A percentile compares a stretch with the other conserved stretches of the same genome.
Conservation (phyloP, 2,888 invertebrate genomes). For the Parnassius mnemosyne region DNA sequence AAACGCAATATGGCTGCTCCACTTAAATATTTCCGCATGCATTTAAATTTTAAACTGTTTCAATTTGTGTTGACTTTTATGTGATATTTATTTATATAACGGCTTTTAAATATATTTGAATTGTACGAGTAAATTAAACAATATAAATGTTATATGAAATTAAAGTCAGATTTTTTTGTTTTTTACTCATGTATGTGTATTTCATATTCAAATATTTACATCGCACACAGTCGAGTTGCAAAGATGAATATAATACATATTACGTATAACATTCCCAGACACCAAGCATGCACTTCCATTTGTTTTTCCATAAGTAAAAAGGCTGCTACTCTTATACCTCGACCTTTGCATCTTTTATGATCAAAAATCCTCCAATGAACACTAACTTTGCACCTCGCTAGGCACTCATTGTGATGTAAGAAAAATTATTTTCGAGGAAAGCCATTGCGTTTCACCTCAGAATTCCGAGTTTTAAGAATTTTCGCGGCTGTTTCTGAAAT, state of each 20-base stretch:
- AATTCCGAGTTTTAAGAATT: constrained; percentile 41
- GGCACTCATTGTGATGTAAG: constrained; percentile 51
- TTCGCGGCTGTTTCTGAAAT: constrained; percentile 1
- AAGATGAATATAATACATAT: constrained; percentile 1
- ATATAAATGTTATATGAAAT: too few species aligned
- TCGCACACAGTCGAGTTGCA: too few species aligned
- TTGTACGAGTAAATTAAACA: too few species aligned
- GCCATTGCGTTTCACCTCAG: constrained; percentile 49
- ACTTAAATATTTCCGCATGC: constrained; percentile 12
- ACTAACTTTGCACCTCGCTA: constrained; percentile 57
- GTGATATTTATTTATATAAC: too few species aligned
- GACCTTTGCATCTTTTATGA: constrained; percentile 63
- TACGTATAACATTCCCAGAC: constrained; percentile 1
- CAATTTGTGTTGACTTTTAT: constrained; percentile 1
- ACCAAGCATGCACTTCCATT: constrained; percentile 40
- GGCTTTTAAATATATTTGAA: too few species aligned
- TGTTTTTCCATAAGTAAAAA: constrained; percentile 42
- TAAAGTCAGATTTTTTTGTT: too few species aligned
- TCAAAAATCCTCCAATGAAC: constrained; percentile 58
- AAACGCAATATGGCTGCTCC: constrained; percentile 1
- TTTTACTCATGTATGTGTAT: too few species aligned
- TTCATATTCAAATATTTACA: too few species aligned
- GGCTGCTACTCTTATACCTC: constrained; percentile 43
- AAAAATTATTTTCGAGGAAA: constrained; percentile 46
- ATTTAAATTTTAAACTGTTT: constrained; percentile 12